Evolutionary conservation across 2,113 vertebrate genomes (phyloP), one percentile per base, ranked within the genome.

Genomic region (Anarhynchus alexandrinus): DNA sequence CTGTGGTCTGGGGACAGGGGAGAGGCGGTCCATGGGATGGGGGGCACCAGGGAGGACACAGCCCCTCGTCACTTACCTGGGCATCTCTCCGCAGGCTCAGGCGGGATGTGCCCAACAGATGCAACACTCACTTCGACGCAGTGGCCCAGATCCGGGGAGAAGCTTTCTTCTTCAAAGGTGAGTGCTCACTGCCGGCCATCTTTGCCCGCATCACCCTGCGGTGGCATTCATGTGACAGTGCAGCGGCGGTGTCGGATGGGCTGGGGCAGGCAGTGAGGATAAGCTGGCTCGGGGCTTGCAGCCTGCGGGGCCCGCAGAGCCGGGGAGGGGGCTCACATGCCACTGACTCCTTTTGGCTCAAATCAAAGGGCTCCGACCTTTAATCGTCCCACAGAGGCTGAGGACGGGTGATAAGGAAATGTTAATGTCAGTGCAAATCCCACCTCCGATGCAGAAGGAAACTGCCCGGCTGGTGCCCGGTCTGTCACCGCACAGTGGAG

Each of bases 91-190:
- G 3, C 96, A 99, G 99, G 95, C 92, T 98, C 78, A 90, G 98
- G 25, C 96, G 95, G 66, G 99, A 99, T 1, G 92, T 98, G 58
- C 99, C 99, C 6, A 99, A 99, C 97, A 98, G 99, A 95, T 99
- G 99, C 93, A 98, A 94, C 82, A 97, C 98, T 5, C 98, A 99
- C 94, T 99, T 99, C 1, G 99, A 99, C 2, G 99, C 99, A 0
- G 99, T 99, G 96, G 99, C 99, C 72, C 99, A 99, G 97, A 99
- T 99, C 97, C 98, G 99, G 14, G 99, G 99, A 13, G 99, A 99
- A 96, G 99, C 99, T 49, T 99, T 99, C 98, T 99, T 99, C 96
- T 99, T 99, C 95, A 99, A 99, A 99, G 99, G 99, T 99, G 98
- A 94, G 81, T 0, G 0, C 19, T 6, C 0, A 2, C 38, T 36